A percentile compares a stretch with the other conserved stretches of the same genome.
These are phyloP conservation scores for Aspidoscelis tigris DNA, from an alignment of 2,113 vertebrate species.

Conservation along the genomic window DNA sequence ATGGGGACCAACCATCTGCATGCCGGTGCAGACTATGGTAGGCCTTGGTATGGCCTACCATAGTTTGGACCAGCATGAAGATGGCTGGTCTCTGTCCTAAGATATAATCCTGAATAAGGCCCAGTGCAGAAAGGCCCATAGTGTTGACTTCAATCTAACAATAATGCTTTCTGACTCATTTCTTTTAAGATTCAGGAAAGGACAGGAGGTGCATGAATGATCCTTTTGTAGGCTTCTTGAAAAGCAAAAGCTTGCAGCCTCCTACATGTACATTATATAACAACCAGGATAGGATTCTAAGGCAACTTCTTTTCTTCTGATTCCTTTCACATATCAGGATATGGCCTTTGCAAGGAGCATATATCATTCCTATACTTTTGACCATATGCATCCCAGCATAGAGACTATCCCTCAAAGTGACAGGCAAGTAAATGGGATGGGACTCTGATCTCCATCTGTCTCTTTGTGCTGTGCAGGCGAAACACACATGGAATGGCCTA, in stretches of 20 bases:
- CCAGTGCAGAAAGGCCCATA: too few relatives aligned
- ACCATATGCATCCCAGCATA: constrained; percentile 1
- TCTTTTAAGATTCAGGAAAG: too few relatives aligned
- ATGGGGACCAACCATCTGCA: too few relatives aligned
- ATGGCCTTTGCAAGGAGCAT: neutral
- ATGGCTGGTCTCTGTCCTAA: too few relatives aligned
- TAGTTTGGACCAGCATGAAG: too few relatives aligned
- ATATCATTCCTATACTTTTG: neutral
- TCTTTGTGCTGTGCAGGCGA: neutral
- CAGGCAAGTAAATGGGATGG: neutral
- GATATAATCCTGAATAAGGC: too few relatives aligned
- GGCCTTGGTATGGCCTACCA: too few relatives aligned
- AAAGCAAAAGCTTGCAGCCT: neutral
- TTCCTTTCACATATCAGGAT: neutral
- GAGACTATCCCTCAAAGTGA: neutral
- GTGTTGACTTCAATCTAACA: too few relatives aligned
- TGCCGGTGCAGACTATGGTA: too few relatives aligned
- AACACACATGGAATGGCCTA: neutral
- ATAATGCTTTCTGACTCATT: too few relatives aligned
- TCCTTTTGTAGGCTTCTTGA: too few relatives aligned
- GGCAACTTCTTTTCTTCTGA: neutral
- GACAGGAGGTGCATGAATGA: too few relatives aligned
- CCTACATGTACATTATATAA: neutral
- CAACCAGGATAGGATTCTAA: neutral
- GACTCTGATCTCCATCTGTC: neutral